phyloP scores from a whole-genome alignment of 2,113 vertebrate genomes.

The Protobothrops flavoviridis region DNA sequence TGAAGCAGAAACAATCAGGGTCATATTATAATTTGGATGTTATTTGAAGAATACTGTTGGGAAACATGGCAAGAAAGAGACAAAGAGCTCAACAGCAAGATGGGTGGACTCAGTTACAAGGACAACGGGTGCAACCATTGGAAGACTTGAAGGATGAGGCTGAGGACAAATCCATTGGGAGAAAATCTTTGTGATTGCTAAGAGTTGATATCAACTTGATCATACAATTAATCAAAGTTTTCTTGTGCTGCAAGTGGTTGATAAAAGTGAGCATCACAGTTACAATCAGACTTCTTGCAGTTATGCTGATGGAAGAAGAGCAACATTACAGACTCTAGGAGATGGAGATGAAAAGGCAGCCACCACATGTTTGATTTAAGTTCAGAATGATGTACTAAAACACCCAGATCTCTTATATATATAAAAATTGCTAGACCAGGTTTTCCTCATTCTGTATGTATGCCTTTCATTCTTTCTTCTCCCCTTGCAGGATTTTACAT shows the following conservation, averaged over 20 bases:
- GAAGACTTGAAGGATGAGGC: not conserved
- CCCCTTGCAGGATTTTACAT: too few relatives aligned
- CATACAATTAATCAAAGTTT: not conserved
- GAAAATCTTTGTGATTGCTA: not conserved
- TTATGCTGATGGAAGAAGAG: not conserved
- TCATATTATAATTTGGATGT: not conserved
- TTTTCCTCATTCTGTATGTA: too few relatives aligned
- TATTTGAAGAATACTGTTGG: not conserved
- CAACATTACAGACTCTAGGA: not conserved
- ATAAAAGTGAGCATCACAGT: not conserved
- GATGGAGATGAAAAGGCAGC: not conserved
- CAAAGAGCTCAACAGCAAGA: not conserved
- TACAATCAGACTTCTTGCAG: not conserved
- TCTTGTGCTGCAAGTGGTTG: not conserved
- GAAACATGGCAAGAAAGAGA: not conserved
- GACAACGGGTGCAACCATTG: not conserved
- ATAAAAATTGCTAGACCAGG: too few relatives aligned
- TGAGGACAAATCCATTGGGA: not conserved
- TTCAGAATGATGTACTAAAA: not conserved
- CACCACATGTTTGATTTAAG: not conserved
- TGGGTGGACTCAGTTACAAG: not conserved
- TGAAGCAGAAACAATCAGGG: not conserved
- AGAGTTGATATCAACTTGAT: not conserved
- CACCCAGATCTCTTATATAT: not conserved
- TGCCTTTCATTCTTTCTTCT: too few relatives aligned